Percentiles rank a stretch among this genome's conserved stretches.
Conservation (phyloP, 2,888 invertebrate species). For the Eucera pruinosa region DNA sequence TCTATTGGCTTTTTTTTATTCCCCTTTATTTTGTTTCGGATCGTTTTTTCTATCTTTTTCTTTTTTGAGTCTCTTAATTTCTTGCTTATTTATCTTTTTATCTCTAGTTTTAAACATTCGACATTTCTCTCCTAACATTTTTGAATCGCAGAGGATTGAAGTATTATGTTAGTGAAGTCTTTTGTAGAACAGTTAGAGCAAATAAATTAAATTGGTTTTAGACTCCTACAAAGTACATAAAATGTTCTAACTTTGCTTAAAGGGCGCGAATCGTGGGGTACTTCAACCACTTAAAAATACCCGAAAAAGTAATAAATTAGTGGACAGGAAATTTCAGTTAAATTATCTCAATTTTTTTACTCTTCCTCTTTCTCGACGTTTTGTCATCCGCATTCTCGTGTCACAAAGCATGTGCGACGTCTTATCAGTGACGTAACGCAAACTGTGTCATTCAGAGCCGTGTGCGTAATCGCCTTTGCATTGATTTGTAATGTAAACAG, state of each 20-base stretch:
- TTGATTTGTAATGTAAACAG: conserved; percentile 6
- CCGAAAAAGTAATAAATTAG: too few species aligned
- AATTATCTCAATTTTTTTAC: neutral
- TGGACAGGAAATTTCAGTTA: too few species aligned
- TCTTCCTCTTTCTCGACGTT: neutral
- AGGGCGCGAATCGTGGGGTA: too few species aligned
- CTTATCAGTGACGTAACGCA: conserved; percentile 43
- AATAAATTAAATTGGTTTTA: too few species aligned
- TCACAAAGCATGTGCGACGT: conserved; percentile 23
- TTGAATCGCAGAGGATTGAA: too few species aligned
- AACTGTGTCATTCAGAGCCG: conserved; percentile 1
- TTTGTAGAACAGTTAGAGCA: too few species aligned
- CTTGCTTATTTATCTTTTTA: neutral
- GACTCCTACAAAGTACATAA: too few species aligned
- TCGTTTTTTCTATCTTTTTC: neutral
- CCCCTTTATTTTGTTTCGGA: neutral
- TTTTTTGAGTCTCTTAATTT: neutral
- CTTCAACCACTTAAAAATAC: too few species aligned
- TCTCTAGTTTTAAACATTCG: too few species aligned
- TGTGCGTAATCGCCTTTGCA: conserved; percentile 23
- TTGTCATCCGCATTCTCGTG: conserved; percentile 37
- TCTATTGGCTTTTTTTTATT: neutral
- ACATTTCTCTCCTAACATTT: too few species aligned
- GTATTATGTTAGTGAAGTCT: too few species aligned
- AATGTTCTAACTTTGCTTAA: too few species aligned